Conservation (phyloP, 2,888 invertebrate genomes). For the Drosophila rellima region DNA sequence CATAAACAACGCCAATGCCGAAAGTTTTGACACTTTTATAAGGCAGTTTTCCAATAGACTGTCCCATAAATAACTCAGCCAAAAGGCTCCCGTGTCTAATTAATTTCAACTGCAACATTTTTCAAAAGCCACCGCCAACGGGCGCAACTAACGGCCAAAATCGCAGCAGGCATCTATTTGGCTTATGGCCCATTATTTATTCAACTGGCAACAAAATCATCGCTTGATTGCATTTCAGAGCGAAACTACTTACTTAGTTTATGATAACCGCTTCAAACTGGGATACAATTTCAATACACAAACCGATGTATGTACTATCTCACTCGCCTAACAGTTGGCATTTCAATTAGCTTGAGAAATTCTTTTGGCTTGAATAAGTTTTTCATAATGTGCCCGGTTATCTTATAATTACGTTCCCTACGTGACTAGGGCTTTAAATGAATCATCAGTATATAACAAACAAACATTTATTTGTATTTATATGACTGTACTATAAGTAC, state of each 20-base stretch:
- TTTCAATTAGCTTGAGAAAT: slow-evolving; percentile 31
- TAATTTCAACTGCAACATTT: slow-evolving; percentile 57
- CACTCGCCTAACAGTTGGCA: slow-evolving; percentile 10
- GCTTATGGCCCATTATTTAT: slow-evolving; percentile 52
- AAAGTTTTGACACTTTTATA: slow-evolving; percentile 81
- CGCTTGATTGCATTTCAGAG: slow-evolving; percentile 51
- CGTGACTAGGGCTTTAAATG: slow-evolving; percentile 26
- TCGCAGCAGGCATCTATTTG: slow-evolving; percentile 44
- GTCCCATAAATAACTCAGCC: slow-evolving; percentile 79
- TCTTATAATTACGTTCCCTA: slow-evolving; percentile 7
- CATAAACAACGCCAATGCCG: slow-evolving; percentile 69
- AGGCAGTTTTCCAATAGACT: slow-evolving; percentile 70
- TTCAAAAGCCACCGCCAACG: slow-evolving; percentile 57
- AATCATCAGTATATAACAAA: background rate
- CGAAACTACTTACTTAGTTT: slow-evolving; percentile 59
- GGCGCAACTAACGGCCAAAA: slow-evolving; percentile 24
- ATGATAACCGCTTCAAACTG: slow-evolving; percentile 22
- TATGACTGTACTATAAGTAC: no score
- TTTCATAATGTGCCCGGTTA: slow-evolving; percentile 11
- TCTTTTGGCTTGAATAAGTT: background rate
- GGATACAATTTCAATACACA: slow-evolving; percentile 5
- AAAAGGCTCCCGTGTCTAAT: slow-evolving; percentile 73
- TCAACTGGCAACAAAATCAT: slow-evolving; percentile 46
- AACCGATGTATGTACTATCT: slow-evolving; percentile 3
- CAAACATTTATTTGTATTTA: no score